These are phyloP conservation scores for Perizoma flavofasciatum DNA, from an alignment of 2,888 invertebrate species.

Conservation along the genomic window DNA sequence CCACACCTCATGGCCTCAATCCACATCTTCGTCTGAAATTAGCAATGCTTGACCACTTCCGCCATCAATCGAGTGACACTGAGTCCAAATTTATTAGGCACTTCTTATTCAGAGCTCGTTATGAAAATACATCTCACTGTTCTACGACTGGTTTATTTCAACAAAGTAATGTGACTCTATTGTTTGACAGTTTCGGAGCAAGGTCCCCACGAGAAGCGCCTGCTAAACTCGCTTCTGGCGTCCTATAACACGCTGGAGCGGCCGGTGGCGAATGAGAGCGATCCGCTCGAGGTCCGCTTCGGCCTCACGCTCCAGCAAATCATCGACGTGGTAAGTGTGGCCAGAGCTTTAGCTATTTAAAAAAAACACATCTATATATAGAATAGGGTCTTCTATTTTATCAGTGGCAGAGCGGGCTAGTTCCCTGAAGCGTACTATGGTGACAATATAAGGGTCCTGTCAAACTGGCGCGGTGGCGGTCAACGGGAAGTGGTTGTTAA, in stretches of 20 bases:
- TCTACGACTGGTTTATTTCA: neutral
- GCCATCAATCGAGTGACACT: too few species aligned
- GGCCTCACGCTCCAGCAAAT: conserved; percentile 96
- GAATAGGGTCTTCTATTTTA: too few species aligned
- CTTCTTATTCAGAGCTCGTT: too few species aligned
- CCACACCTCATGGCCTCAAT: too few species aligned
- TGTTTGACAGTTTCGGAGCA: conserved; percentile 89
- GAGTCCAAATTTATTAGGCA: too few species aligned
- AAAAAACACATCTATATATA: too few species aligned
- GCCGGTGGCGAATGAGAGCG: conserved; percentile 96
- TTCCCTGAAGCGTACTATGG: too few species aligned
- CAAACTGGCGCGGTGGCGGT: neutral
- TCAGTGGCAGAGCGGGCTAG: too few species aligned
- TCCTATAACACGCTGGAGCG: conserved; percentile 95
- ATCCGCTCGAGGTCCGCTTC: conserved; percentile 94
- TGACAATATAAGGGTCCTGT: neutral
- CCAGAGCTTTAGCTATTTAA: neutral
- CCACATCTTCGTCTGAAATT: too few species aligned
- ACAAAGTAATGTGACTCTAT: neutral
- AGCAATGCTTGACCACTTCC: too few species aligned
- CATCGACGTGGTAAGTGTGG: conserved; percentile 95
- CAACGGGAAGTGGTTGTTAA: too few species aligned
- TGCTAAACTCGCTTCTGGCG: conserved; percentile 92
- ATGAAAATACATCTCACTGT: neutral
- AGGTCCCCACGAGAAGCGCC: conserved; percentile 94